Evolutionary conservation across 2,888 invertebrate species (phyloP).

Genomic region (Prosopocoilus inquinatus): DNA sequence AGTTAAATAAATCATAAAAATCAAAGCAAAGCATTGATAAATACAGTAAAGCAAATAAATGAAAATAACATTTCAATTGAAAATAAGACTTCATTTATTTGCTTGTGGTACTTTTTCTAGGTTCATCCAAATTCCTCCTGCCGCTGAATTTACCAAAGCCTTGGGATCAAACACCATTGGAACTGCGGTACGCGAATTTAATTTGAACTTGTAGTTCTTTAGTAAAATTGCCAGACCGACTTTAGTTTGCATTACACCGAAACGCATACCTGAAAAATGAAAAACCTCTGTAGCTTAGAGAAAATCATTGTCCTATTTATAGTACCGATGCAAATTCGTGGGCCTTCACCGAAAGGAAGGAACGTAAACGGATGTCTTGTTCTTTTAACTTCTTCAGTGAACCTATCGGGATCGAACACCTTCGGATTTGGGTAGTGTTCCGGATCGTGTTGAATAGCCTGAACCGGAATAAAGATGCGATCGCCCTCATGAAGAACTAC

Average conservation of each 20-base stretch:
- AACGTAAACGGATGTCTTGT: slow-evolving; percentile 29
- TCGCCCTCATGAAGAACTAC: slow-evolving; percentile 7
- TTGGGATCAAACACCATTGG: slow-evolving; percentile 47
- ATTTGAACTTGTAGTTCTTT: slow-evolving; percentile 41
- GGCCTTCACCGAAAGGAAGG: slow-evolving; percentile 34
- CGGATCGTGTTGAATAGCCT: slow-evolving; percentile 6
- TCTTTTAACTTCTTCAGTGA: slow-evolving; percentile 31
- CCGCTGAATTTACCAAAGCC: slow-evolving; percentile 45
- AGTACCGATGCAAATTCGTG: slow-evolving; percentile 18
- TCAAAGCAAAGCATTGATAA: no score
- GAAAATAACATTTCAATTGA: no score
- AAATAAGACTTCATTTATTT: no score
- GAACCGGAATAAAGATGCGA: slow-evolving; percentile 3
- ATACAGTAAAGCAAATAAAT: no score
- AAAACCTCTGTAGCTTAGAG: background rate
- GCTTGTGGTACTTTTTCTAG: slow-evolving; percentile 21
- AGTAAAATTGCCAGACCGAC: slow-evolving; percentile 53
- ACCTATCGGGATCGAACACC: slow-evolving; percentile 42
- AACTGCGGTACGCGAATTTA: slow-evolving; percentile 41
- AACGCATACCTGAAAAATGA: slow-evolving; percentile 51
- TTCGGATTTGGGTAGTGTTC: slow-evolving; percentile 39
- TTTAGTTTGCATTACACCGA: slow-evolving; percentile 57
- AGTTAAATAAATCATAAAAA: no score
- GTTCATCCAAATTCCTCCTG: slow-evolving; percentile 47
- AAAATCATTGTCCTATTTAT: background rate